Evolutionary conservation across 2,797 vertebrate genomes (phyloP).

Genomic region (Argya squamiceps): DNA sequence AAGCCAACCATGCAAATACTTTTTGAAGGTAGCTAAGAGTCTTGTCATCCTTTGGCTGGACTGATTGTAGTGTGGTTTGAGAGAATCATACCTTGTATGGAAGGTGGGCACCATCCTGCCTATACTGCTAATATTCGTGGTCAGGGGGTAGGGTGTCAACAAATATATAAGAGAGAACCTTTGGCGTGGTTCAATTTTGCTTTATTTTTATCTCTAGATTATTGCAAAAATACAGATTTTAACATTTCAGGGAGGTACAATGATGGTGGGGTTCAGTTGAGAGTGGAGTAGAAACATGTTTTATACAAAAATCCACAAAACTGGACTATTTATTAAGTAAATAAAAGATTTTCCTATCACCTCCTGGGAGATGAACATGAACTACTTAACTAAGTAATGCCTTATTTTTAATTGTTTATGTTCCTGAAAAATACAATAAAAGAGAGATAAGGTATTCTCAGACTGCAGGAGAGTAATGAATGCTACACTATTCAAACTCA

Average conservation of each 20-base stretch:
- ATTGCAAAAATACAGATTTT: neutral
- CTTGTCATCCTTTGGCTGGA: rapidly evolving
- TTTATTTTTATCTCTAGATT: neutral
- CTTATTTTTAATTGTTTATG: neutral
- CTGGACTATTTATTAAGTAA: neutral
- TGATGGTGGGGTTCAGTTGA: neutral
- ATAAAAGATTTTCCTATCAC: neutral
- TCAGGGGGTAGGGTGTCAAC: neutral
- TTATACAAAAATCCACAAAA: neutral
- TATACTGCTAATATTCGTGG: rapidly evolving
- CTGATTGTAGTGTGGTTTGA: neutral
- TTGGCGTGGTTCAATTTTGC: neutral
- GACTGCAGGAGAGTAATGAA: neutral
- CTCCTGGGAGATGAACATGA: neutral
- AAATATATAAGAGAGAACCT: neutral
- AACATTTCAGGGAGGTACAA: neutral
- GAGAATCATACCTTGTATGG: neutral
- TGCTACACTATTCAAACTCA: neutral
- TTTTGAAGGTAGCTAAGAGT: neutral
- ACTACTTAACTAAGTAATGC: neutral
- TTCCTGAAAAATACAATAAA: neutral
- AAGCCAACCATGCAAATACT: neutral
- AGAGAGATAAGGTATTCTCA: neutral
- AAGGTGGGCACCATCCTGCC: neutral
- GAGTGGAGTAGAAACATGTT: neutral